Base-by-base conservation (phyloP, 2,888 invertebrate species). In the Thera obeliscata region DNA sequence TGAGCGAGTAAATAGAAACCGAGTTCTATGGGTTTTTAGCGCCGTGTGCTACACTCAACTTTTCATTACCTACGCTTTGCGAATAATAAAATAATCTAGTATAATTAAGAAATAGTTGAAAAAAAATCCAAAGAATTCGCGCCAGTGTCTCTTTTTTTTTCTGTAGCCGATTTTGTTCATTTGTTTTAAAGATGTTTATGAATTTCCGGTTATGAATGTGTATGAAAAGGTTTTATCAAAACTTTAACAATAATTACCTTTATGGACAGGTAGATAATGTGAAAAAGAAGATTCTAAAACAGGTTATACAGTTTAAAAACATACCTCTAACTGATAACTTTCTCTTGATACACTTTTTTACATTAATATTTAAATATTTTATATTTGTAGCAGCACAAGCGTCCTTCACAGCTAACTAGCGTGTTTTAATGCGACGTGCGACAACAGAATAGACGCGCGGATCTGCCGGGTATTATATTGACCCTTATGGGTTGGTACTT, bases 381-480 rank as follows among this genome's bases (percentile, higher is more conserved):
- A 50, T 61, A 38, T 62, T 8, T 57, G 38, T 22, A 22, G 9
- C 35, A 58, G 61, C 71, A 74, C 87, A 82, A 73, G 84, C 82
- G 82, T 72, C 81, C 71, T 76, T 71, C 71, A 66, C 78, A 77
- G 80, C 75, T 81, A 84, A 79, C 85, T 78, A 78, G 74, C 79
- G 80, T 78, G 75, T 64, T 88, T 88, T 90, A 88, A 85, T 81
- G 82, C 81, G 82, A 83, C 83, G 85, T 81, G 83, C 81, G 82
- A 83, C 83, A 85, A 79, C 76, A 78, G 74, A 64, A 46, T 75
- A 67, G 72, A 73, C 76, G 73, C 56, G 56, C 63, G 46, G 64
- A 64, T 67, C 58, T 5, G 12, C 50, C 64, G 56, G 63, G 43
- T 60, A 61, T 64, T 71, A 67, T 66, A 66, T 41, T 58, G 63